A percentile compares a stretch with the other conserved stretches of the same genome.
Conservation (phyloP, 2,113 vertebrate species). For the Phyllostomus hastatus region DNA sequence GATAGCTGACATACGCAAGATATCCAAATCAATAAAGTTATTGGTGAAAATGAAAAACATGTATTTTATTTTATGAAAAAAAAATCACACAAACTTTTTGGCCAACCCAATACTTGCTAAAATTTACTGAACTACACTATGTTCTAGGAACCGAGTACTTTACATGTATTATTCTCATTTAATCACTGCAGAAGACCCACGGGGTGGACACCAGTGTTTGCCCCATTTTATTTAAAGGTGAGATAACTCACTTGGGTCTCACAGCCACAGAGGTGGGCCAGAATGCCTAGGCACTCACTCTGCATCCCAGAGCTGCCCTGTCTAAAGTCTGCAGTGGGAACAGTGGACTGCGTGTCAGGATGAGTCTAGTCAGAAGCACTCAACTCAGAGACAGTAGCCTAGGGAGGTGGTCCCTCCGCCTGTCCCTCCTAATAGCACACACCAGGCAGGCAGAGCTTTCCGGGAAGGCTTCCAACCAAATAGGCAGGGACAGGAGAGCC, state of each 20-base stretch:
- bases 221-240: not conserved
- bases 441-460: not conserved
- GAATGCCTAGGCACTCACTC: not conserved
- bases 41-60: too few species aligned
- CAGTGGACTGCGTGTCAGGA: not conserved
- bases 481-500: not conserved
- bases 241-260: not conserved
- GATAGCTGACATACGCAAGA: too few species aligned
- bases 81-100: not conserved
- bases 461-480: not conserved
- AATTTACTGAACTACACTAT: not conserved
- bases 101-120: not conserved
- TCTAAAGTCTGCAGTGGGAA: not conserved
- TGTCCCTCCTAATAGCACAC: not conserved
- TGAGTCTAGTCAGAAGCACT: not conserved
- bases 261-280: not conserved
- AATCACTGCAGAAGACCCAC: not conserved
- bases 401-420: not conserved
- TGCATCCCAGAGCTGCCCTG: not conserved
- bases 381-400: not conserved
- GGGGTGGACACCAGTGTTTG: not conserved
- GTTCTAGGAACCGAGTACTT: not conserved
- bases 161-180: not conserved
- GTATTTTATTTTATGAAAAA: not conserved
- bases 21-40: too few species aligned